Evolutionary conservation across 2,888 invertebrate species (phyloP).

Genomic region (Hypomecis atomaria): DNA sequence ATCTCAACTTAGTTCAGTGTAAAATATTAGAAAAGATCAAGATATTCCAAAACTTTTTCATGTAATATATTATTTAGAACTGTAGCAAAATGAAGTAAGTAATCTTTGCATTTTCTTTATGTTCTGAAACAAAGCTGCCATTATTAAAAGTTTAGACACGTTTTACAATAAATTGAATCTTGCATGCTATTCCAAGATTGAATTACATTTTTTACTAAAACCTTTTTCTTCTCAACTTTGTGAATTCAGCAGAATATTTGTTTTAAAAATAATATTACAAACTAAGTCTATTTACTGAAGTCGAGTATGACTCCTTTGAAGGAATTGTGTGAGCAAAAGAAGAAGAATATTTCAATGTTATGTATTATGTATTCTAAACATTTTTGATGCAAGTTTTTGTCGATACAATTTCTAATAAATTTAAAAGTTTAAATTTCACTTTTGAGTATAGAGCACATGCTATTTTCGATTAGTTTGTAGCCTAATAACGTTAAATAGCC

Average conservation of each 20-base stretch:
- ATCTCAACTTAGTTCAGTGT: too few relatives aligned
- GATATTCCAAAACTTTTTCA: constrained; percentile 6
- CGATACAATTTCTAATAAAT: neutral
- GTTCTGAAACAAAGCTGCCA: constrained; percentile 1
- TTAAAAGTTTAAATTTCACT: too few relatives aligned
- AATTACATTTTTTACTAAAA: constrained; percentile 17
- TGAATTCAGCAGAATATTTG: constrained; percentile 15
- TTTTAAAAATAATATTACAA: constrained; percentile 6
- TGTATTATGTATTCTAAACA: neutral
- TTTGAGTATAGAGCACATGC: too few relatives aligned
- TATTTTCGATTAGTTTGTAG: too few relatives aligned
- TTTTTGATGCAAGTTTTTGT: neutral
- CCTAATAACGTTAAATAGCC: too few relatives aligned
- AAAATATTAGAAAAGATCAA: too few relatives aligned
- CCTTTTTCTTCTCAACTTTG: constrained; percentile 3
- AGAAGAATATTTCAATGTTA: too few relatives aligned
- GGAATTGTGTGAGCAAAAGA: neutral
- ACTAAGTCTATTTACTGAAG: constrained; percentile 3
- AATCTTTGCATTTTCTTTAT: constrained; percentile 1
- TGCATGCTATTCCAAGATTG: constrained; percentile 9
- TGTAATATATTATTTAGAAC: constrained; percentile 1
- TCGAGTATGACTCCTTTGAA: neutral
- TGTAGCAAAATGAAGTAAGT: neutral
- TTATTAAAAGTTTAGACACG: constrained; percentile 16
- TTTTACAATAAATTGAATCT: constrained; percentile 14